Base-by-base conservation (phyloP, 2,113 vertebrate species). In the Xiphias gladius region DNA sequence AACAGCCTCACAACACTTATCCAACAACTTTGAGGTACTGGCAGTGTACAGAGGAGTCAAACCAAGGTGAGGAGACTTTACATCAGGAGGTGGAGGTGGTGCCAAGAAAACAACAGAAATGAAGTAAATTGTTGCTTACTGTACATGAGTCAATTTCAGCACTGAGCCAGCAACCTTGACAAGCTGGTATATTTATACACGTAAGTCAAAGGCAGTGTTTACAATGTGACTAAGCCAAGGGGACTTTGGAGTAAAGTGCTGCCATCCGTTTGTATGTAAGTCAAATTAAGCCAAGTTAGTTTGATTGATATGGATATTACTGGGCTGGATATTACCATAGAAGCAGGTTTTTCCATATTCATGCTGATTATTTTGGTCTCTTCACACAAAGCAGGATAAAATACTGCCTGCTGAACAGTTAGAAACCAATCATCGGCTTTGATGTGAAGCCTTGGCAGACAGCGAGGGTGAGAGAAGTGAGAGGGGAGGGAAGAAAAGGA, bases 281-380 rank as follows among this genome's bases (percentile, higher is more conserved):
- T 92, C 91, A 90, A 93, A 92, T 89, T 89, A 92, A 92, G 92
- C 91, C 90, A 93, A 90, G 93, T 92, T 88, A 82, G 84, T 91
- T 86, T 90, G 84, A 93, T 85, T 94, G 91, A 94, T 93, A 93
- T 93, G 93, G 93, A 94, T 94, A 94, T 94, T 89, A 89, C 84
- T 84, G 82, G 54, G 83, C 80, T 87, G 88, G 83, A 93, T 91
- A 92, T 92, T 93, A 94, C 88, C 92, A 93, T 89, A 85, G 86
- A 89, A 89, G 89, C 88, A 82, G 68, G 48, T 90, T 89, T 89
- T 89, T 92, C 90, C 91, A 94, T 93, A 93, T 94, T 94, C 90
- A 94, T 93, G 89, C 86, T 91, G 91, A 94, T 93, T 94, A 93
- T 94, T 94, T 93, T 91, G 80, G 92, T 93, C 88, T 92, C 83